These are phyloP conservation scores for Coenobita brevimanus DNA, from an alignment of 1,140 invertebrate genomes.

Conservation along the genomic window DNA sequence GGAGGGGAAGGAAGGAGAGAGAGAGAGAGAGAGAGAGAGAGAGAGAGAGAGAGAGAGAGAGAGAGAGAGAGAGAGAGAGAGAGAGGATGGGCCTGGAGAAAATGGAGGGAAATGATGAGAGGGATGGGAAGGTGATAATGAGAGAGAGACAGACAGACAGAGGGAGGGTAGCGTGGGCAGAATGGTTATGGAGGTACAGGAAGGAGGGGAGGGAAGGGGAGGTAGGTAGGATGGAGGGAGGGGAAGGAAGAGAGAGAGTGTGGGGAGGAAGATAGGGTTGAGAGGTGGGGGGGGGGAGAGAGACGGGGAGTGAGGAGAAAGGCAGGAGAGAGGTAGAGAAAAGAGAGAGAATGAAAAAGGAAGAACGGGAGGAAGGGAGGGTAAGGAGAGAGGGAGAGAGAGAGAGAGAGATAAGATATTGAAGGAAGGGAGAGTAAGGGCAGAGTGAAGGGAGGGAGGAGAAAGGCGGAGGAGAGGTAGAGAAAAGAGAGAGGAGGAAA, in stretches of 20 bases:
- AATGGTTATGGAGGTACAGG: neutral
- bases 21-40: neutral
- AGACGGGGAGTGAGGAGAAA: neutral
- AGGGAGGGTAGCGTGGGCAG: neutral
- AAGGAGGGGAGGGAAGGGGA: conserved; percentile 1
- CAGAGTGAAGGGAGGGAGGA: no score
- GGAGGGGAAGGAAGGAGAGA: no score
- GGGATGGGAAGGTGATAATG: neutral
- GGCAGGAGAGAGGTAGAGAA: neutral
- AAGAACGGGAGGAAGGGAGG: neutral
- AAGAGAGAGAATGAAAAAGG: neutral
- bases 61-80: conserved; percentile 1
- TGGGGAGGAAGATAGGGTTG: neutral
- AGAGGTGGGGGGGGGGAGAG: neutral
- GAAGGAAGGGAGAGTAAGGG: neutral
- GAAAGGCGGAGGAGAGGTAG: neutral
- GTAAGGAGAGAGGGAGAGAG: neutral
- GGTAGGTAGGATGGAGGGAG: neutral
- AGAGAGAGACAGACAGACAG: neutral
- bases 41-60: neutral
- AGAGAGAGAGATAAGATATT: neutral
- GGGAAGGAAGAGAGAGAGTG: neutral
- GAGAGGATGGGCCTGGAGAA: neutral
- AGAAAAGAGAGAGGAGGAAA: neutral
- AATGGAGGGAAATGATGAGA: neutral